phyloP scores from a whole-genome alignment of 2,113 vertebrate species.

The mouse (Mus musculus) region DNA sequence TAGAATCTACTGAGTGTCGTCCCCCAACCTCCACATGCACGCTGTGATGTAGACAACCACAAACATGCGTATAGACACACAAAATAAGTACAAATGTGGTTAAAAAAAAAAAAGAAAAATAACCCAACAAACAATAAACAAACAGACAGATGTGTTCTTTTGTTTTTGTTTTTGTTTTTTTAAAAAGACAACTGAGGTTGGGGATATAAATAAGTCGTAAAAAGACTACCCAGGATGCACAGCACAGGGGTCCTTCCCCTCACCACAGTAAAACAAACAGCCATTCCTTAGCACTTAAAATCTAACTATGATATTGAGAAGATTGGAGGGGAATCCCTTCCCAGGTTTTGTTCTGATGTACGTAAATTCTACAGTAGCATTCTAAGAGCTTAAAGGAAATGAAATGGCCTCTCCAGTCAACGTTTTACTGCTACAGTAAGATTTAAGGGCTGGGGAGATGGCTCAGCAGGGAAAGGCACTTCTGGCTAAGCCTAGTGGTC shows the following conservation, averaged over 20 bases:
- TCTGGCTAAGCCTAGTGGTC: neutral
- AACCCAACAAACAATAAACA: neutral
- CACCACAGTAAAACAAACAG: neutral
- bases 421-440: constrained; percentile 23
- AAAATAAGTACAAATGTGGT: neutral
- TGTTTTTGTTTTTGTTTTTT: too few relatives aligned
- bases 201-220: neutral
- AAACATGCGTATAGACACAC: neutral
- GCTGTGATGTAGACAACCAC: neutral
- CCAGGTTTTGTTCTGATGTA: neutral
- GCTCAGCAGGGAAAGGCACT: neutral
- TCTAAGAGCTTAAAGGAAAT: neutral
- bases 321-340: neutral
- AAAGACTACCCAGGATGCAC: too few relatives aligned
- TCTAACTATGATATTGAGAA: neutral
- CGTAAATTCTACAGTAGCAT: neutral
- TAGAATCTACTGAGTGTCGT: neutral
- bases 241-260: too few relatives aligned
- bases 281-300: neutral
- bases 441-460: neutral
- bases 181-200: neutral
- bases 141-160: neutral
- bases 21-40: neutral
- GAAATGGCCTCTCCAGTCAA: neutral
- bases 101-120: neutral